A percentile compares a stretch with the other conserved stretches of the same genome.
These are phyloP conservation scores for Panulirus ornatus DNA, from an alignment of 1,140 invertebrate genomes.

Conservation along the genomic window DNA sequence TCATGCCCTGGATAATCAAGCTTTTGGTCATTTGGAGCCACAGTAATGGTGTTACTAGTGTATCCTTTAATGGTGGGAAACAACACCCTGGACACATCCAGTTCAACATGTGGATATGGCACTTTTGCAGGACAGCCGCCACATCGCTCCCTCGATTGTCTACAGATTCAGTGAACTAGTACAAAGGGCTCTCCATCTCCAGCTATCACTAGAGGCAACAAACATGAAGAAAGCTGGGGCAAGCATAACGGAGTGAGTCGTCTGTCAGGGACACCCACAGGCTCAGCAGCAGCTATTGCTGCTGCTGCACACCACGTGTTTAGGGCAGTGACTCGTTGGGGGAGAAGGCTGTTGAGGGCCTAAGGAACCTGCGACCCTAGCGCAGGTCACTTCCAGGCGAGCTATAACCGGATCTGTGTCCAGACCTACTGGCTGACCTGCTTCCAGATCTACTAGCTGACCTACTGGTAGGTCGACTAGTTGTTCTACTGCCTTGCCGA, in stretches of 20 bases:
- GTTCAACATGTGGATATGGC: conserved; percentile 31
- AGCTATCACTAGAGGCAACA: conserved; percentile 70
- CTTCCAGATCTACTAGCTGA: conserved; percentile 75
- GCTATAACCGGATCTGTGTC: conserved; percentile 75
- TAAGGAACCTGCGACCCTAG: conserved; percentile 53
- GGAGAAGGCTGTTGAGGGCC: conserved; percentile 45
- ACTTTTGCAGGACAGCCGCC: conserved; percentile 57
- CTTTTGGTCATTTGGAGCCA: background rate
- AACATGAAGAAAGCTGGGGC: conserved; percentile 65
- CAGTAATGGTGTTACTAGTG: background rate
- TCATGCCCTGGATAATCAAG: conserved; percentile 22
- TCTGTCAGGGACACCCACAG: conserved; percentile 60
- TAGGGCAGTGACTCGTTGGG: conserved; percentile 70
- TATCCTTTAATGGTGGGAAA: conserved; percentile 5
- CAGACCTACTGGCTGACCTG: conserved; percentile 75
- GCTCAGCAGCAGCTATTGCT: conserved; percentile 47
- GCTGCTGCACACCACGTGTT: conserved; percentile 61
- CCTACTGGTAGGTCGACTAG: conserved; percentile 75
- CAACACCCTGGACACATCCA: conserved; percentile 26
- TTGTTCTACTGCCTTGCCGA: conserved; percentile 73
- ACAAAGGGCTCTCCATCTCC: conserved; percentile 54
- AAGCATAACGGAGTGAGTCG: conserved; percentile 71
- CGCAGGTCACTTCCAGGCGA: conserved; percentile 75
- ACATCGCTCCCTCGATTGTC: conserved; percentile 59
- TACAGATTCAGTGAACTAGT: conserved; percentile 45